Percentiles rank a stretch among this genome's conserved stretches.
phyloP scores from a whole-genome alignment of 2,797 vertebrate species.

The Vipera ursinii region DNA sequence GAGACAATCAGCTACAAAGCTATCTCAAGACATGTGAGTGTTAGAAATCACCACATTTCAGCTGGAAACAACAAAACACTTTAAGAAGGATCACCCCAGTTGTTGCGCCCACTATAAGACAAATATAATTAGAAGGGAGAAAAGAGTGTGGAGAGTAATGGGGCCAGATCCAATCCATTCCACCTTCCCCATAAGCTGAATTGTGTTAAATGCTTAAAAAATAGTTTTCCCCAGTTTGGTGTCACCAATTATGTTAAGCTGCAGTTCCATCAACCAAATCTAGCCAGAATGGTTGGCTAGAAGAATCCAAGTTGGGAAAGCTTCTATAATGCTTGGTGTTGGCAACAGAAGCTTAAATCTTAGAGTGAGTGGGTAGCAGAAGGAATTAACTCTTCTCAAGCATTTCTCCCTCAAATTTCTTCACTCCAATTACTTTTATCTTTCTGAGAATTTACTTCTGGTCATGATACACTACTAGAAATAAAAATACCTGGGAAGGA shows the following conservation, averaged over 20 bases:
- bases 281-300: neutral
- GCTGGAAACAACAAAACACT: neutral
- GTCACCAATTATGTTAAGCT: neutral
- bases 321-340: neutral
- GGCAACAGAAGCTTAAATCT: neutral
- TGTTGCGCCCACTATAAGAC: neutral
- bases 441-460: neutral
- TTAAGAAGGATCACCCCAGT: neutral
- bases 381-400: neutral
- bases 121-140: neutral
- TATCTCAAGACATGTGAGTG: neutral
- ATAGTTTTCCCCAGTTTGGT: neutral
- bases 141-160: neutral
- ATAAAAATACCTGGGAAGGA: neutral
- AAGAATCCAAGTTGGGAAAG: neutral
- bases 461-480: neutral
- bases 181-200: neutral
- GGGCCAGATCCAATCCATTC: neutral
- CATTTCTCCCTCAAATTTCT: neutral
- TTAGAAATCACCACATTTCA: neutral
- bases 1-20: neutral
- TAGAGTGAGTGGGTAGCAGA: neutral
- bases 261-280: neutral
- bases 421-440: neutral
- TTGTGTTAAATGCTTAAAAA: neutral